Base-by-base conservation (phyloP, 2,797 vertebrate genomes). In the Anguilla pacifica region DNA sequence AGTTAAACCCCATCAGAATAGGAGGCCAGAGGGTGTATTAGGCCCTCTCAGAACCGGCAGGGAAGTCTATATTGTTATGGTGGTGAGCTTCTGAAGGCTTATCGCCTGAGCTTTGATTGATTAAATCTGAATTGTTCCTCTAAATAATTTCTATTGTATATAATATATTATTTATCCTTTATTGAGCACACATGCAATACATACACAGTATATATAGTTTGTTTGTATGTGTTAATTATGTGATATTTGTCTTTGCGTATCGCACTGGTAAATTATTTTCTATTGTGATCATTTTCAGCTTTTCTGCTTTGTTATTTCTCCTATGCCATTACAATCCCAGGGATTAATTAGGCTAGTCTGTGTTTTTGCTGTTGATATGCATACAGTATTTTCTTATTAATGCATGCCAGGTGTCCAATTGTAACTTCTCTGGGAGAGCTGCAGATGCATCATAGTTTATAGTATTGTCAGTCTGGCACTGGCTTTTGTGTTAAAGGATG, bases 21-120 rank as follows among this genome's bases (percentile, higher is more conserved):
- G 61, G 64, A 51, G 85, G 64, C 43, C 61, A 51, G 64, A 19
- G 67, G 43, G 74, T 86, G 53, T 35, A 61, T 61, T 39, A 25
- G 55, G 83, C 11, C 15, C 59, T 51, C 72, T 86, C 59, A 86
- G 61, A 86, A 51, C 3, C 22, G 85, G 85, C 85, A 19, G 64
- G 64, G 85, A 74, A 86, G 64, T 53, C 51, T 49, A 74, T 72
- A 53, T 46, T 51, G 84, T 85, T 43, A 72, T 72, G 28, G 13
- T 7, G 85, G 46, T 46, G 43, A 46, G 57, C 57, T 13, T 86
- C 31, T 86, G 85, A 15, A 53, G n/a, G 64, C 43, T 53, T 59
- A 31, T 13, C n/a, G 1, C 53, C 13, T 3, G 83, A 15, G 53
- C 55, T 84, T 15, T 31, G 83, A 57, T 84, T 84, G 55, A 57